Conservation (phyloP, 2,888 invertebrate genomes). For the Aspidiotus destructor region DNA sequence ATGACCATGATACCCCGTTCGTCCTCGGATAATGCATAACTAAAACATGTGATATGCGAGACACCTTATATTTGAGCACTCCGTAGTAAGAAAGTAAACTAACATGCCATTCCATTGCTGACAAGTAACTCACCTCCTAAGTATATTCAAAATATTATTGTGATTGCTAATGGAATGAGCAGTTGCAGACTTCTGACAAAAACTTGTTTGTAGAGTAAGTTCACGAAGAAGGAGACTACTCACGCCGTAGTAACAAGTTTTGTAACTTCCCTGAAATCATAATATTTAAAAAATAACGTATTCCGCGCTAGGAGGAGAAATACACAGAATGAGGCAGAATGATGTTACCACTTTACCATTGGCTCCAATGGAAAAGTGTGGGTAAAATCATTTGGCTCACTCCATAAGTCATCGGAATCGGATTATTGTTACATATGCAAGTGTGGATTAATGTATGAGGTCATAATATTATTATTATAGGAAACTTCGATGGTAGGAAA, state of each 20-base stretch:
- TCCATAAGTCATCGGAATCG: too few species aligned
- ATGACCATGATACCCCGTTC: conserved; percentile 48
- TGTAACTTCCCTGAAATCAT: conserved; percentile 19
- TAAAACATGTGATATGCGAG: conserved; percentile 39
- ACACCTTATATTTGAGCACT: too few species aligned
- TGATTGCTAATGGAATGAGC: conserved; percentile 29
- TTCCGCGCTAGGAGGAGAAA: too few species aligned
- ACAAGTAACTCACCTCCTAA: conserved; percentile 14
- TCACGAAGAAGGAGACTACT: conserved; percentile 49
- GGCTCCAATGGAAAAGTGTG: too few species aligned
- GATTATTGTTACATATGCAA: too few species aligned
- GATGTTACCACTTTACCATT: too few species aligned
- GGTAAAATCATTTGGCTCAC: too few species aligned
- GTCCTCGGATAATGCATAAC: conserved; percentile 53
- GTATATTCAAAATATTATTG: conserved; percentile 23
- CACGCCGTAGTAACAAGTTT: conserved; percentile 33
- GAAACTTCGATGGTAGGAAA: too few species aligned
- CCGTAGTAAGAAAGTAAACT: neutral
- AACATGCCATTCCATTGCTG: too few species aligned
- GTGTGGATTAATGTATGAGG: too few species aligned
- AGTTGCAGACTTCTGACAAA: conserved; percentile 57
- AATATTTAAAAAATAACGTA: neutral
- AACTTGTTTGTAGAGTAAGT: conserved; percentile 59
- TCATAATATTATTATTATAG: too few species aligned
- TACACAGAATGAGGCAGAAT: too few species aligned